Evolutionary conservation across 2,113 vertebrate genomes (phyloP).

Genomic region (Alethe castanea): DNA sequence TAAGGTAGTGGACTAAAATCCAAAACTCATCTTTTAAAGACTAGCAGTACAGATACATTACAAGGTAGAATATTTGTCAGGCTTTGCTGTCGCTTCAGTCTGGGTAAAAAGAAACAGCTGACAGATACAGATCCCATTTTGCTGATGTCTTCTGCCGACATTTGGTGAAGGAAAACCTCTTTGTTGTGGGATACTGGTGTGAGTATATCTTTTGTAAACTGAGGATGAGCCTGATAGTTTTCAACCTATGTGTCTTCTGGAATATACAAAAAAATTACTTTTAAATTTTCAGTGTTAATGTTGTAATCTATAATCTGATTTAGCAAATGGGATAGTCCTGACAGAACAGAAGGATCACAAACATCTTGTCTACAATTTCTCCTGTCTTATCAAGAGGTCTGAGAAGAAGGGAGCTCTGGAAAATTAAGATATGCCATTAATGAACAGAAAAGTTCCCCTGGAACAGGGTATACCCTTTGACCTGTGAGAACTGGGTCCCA

Average conservation of each 20-base stretch:
- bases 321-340: background rate
- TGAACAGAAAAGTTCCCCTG: background rate
- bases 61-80: background rate
- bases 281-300: background rate
- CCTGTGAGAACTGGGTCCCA: background rate
- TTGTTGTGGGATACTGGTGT: background rate
- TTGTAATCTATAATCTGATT: background rate
- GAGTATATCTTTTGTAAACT: background rate
- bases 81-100: background rate
- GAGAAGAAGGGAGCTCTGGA: background rate
- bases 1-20: background rate
- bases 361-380: background rate
- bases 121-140: background rate
- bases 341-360: background rate
- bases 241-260: background rate
- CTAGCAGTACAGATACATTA: background rate
- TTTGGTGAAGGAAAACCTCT: background rate
- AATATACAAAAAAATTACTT: background rate
- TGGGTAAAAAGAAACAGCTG: background rate
- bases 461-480: background rate
- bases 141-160: background rate
- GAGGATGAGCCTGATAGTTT: background rate
- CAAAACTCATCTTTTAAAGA: background rate
- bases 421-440: background rate
- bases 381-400: background rate